Base-by-base conservation (phyloP, 1,140 invertebrate genomes). In the Teleogryllus occipitalis region DNA sequence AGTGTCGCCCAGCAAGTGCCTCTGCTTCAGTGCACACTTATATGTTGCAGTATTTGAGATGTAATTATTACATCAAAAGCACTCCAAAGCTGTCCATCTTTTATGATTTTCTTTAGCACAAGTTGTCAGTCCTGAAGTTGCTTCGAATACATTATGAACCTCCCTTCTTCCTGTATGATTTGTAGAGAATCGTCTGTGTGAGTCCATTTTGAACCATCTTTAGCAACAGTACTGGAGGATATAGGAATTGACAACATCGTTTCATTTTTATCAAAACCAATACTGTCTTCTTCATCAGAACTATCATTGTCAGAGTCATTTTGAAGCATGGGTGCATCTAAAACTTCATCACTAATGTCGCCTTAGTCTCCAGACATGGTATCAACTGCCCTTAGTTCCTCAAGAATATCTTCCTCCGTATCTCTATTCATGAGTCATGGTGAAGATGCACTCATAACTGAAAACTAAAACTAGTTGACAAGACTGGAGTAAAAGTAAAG, bases 1-100 rank as follows among this genome's bases (percentile, higher is more conserved):
- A 77, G 82, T 81, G 47, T 73, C 77, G 21, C 74, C 76, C 54
- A 83, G 77, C 22, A 82, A 10, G 79, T 8, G 77, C 82, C 77
- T 84, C 82, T 81, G 14, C 14, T 80, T 81, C 78, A 75, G 80
- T 83, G 48, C 78, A 83, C 22, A 48, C 82, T 81, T 78, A 81
- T 78, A 81, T 78, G 81, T 77, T 82, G 76, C 10, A 83, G 79
- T n/a, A 83, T 81, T 76, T 79, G 47, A 46, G 81, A 27, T 78
- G 82, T 75, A 78, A 84, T 82, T 65, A 84, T 65, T 65, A 65
- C 54, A 65, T 65, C 54, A 65, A 65, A 65, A 65, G 54, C 54
- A 65, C 54, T 65, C 18, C 0, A 18, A 65, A 65, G 54, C 54
- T 65, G 7, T 65, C 1, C 54, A 65, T 65, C 54, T 65, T 65